Evolutionary conservation across 2,888 invertebrate genomes (phyloP).

Genomic region (Plusia festucae): DNA sequence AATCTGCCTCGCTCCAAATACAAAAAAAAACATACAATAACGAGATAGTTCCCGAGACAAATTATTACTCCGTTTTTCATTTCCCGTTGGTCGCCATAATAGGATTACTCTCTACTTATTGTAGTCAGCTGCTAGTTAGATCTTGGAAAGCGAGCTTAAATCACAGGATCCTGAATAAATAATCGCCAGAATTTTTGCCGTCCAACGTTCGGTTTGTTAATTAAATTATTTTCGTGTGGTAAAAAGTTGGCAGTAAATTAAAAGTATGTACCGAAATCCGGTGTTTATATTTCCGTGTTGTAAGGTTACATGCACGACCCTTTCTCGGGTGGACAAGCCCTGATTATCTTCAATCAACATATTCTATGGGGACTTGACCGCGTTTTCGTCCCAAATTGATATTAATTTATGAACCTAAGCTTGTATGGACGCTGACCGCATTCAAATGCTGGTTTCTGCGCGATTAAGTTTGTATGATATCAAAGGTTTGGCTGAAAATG

Average conservation of each 20-base stretch:
- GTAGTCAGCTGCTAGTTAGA: constrained; percentile 30
- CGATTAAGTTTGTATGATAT: constrained; percentile 19
- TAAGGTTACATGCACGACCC: constrained; percentile 22
- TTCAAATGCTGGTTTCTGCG: constrained; percentile 32
- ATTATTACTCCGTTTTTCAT: constrained; percentile 47
- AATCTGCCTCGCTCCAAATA: constrained; percentile 38
- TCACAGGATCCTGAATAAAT: constrained; percentile 13
- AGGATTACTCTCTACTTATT: constrained; percentile 39
- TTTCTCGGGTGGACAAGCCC: constrained; percentile 38
- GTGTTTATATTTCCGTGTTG: constrained; percentile 16
- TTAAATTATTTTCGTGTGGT: neutral
- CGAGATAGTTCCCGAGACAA: constrained; percentile 50
- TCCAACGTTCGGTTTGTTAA: constrained; percentile 8
- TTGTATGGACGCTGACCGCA: constrained; percentile 28
- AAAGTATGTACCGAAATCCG: constrained; percentile 15
- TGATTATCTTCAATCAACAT: constrained; percentile 58
- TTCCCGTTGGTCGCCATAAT: constrained; percentile 27
- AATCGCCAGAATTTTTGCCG: neutral
- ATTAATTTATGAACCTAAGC: constrained; percentile 54
- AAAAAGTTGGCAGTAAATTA: constrained; percentile 22
- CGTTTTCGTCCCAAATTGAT: constrained; percentile 54
- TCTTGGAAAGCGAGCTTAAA: constrained; percentile 18
- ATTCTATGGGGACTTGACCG: constrained; percentile 51
- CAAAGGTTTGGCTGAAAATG: constrained; percentile 17
- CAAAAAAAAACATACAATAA: constrained; percentile 38